Evolutionary conservation across 2,113 vertebrate genomes (phyloP), one percentile per base, ranked within the genome.

Genomic region (Calypte anna): DNA sequence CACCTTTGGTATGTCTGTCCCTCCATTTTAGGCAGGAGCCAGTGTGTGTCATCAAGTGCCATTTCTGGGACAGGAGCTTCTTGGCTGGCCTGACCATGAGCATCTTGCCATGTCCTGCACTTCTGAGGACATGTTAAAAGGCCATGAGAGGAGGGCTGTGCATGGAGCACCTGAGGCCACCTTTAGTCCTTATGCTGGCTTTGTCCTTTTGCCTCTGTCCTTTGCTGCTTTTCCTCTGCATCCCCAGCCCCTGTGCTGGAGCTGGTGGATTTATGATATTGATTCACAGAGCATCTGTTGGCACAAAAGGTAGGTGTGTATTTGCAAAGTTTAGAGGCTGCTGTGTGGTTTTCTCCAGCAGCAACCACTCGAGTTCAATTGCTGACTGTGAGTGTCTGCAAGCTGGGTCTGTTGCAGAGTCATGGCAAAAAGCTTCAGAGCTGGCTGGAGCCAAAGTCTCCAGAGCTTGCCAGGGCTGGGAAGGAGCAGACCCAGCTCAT

Each of bases 41-140:
- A 80, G n/a, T 30, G 33, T 33, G 33, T 33, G 27, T 36, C 50
- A 12, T 4, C 2, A 2, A 69, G 73, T 40, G 63, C 74, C 9
- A 0, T n/a, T 55, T 61, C 70, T 11, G 63, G 51, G 82, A 14
- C 40, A 25, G 69, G 81, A 68, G 48, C 58, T 50, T 24, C 82
- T 43, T 44, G 70, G 21, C 69, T 6, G 6, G 2, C 38, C 24
- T 27, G 69, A 20, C 14, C 21, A 1, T 7, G 6, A 3, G 63
- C 25, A 1, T 14, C 11, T 46, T 1, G 4, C 33, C 31, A 3
- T 23, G 33, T 5, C 0, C 5, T 30, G 54, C 70, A 31, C 44
- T 54, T 20, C 43, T 13, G 15, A 57, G 44, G 83, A 17, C 0
- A 0, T 5, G 38, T 48, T 5, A 17, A 30, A 22, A 14, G 74